Evolutionary conservation across 2,113 vertebrate genomes (phyloP).

Genomic region (Ellobius talpinus): DNA sequence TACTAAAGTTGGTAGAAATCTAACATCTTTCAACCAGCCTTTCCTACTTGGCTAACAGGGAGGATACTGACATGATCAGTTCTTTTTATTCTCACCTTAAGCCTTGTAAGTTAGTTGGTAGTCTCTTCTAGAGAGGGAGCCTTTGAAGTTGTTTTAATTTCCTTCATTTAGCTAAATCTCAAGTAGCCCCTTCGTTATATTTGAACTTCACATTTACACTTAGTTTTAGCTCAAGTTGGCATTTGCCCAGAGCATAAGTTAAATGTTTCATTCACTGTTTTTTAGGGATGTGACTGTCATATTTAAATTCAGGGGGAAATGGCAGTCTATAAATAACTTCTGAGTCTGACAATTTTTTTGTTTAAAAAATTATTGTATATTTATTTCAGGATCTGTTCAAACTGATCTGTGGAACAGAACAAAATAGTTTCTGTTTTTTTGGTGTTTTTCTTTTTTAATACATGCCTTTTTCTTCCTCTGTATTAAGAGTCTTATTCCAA

Average conservation of each 20-base stretch:
- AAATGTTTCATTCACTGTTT: slow-evolving; percentile 58
- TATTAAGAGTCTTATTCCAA: slow-evolving; percentile 45
- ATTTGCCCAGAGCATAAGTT: slow-evolving; percentile 56
- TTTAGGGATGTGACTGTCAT: slow-evolving; percentile 58
- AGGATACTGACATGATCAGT: neutral
- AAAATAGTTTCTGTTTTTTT: neutral
- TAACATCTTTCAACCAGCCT: neutral
- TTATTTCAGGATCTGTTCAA: slow-evolving; percentile 49
- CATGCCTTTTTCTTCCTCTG: neutral
- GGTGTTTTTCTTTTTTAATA: neutral
- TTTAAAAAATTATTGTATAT: slow-evolving; percentile 24
- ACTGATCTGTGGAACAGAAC: slow-evolving; percentile 43
- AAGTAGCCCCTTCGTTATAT: slow-evolving; percentile 49
- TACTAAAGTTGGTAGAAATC: slow-evolving; percentile 25
- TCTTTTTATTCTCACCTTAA: slow-evolving; percentile 21
- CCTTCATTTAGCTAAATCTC: slow-evolving; percentile 46
- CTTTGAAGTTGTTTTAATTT: slow-evolving; percentile 14
- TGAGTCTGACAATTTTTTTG: neutral
- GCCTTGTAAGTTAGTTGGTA: neutral
- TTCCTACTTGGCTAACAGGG: neutral
- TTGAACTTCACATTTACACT: slow-evolving; percentile 62
- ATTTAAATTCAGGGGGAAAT: slow-evolving; percentile 36
- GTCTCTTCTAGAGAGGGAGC: neutral
- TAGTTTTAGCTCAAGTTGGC: slow-evolving; percentile 60
- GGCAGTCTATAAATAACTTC: slow-evolving; percentile 38